Evolutionary conservation across 1,140 invertebrate species (phyloP).

Genomic region (Scaptomyza graminum): DNA sequence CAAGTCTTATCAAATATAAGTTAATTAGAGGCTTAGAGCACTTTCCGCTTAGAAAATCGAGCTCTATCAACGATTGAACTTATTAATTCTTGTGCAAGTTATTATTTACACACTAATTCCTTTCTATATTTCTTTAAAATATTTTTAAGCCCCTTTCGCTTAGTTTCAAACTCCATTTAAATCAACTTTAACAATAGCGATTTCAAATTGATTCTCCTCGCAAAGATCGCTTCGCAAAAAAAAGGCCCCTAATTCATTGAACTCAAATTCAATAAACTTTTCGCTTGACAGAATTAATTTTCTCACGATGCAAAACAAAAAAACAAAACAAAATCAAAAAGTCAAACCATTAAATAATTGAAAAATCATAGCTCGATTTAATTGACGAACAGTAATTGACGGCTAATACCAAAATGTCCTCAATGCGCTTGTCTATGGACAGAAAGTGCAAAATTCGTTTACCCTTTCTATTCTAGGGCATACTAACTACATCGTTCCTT

Average conservation of each 20-base stretch:
- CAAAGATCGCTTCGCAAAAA: background rate
- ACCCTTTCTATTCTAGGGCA: slow-evolving; percentile 14
- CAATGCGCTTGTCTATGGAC: slow-evolving; percentile 24
- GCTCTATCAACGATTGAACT: no score
- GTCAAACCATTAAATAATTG: slow-evolving; percentile 70
- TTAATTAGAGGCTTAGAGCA: no score
- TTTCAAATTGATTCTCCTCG: background rate
- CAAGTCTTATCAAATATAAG: no score
- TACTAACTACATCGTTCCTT: background rate
- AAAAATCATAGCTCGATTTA: slow-evolving; percentile 53
- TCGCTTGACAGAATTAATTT: slow-evolving; percentile 51
- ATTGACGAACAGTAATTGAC: slow-evolving; percentile 54
- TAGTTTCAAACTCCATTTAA: no score
- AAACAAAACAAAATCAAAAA: no score
- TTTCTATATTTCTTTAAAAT: no score
- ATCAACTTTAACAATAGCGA: background rate
- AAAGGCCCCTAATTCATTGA: background rate
- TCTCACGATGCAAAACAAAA: slow-evolving; percentile 60
- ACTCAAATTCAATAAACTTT: slow-evolving; percentile 22
- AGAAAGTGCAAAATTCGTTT: slow-evolving; percentile 40
- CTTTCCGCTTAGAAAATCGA: no score
- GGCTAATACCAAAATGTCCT: slow-evolving; percentile 64
- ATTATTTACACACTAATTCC: no score
- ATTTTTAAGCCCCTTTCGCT: no score
- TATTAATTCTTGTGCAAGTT: no score